These are phyloP conservation scores for Coptodon bakossiorum DNA, from an alignment of 2,113 vertebrate genomes.

Conservation along the genomic window DNA sequence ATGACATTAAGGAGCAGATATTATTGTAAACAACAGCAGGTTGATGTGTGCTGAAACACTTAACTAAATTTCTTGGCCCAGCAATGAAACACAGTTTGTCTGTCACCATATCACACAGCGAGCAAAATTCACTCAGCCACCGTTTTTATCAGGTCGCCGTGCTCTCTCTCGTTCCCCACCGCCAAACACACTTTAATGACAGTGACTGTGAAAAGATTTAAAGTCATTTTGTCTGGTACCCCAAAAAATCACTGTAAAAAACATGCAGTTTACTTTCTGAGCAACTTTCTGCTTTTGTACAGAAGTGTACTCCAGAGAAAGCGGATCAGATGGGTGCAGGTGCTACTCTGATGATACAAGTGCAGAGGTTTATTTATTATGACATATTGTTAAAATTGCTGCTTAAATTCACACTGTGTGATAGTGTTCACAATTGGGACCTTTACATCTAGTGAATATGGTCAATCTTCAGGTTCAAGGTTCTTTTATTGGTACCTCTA, in stretches of 20 bases:
- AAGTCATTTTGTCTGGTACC: background rate
- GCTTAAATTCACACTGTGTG: background rate
- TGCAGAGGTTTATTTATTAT: background rate
- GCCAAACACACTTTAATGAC: slow-evolving; percentile 4
- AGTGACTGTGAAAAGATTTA: background rate
- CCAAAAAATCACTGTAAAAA: background rate
- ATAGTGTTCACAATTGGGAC: background rate
- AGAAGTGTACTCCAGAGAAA: background rate
- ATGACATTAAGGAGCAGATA: background rate
- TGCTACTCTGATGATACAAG: background rate
- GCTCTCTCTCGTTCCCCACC: background rate
- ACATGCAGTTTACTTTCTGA: background rate
- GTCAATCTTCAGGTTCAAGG: background rate
- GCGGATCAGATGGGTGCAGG: background rate
- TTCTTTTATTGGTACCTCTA: background rate
- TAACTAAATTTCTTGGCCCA: slow-evolving; percentile 4
- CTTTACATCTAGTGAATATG: background rate
- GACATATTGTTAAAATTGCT: background rate
- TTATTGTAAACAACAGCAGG: slow-evolving; percentile 37
- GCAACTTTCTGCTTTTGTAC: background rate
- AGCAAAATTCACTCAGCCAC: slow-evolving; percentile 34
- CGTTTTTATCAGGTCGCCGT: slow-evolving; percentile 23
- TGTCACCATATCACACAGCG: background rate
- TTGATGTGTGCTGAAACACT: background rate
- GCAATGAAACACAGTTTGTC: slow-evolving; percentile 8